Conservation (phyloP, 2,888 invertebrate species). For the Eupithecia exiguata region DNA sequence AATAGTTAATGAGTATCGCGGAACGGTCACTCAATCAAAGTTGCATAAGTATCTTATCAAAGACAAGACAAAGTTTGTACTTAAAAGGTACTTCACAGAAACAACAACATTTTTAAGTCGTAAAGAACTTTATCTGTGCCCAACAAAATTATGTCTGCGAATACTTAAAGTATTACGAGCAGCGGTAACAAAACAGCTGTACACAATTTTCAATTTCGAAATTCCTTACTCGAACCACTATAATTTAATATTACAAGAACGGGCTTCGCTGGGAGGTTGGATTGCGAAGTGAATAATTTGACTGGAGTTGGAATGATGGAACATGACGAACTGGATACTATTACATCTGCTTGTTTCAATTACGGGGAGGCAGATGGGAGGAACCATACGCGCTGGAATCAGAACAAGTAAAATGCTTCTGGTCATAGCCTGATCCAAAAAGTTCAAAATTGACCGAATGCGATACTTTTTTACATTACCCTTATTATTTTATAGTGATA, state of each 20-base stretch:
- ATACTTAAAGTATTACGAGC: conserved; percentile 38
- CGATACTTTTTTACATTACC: neutral
- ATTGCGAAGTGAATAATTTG: conserved; percentile 82
- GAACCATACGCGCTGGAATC: conserved; percentile 33
- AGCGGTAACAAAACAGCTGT: conserved; percentile 40
- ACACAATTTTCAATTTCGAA: conserved; percentile 76
- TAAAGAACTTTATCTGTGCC: conserved; percentile 36
- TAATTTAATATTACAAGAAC: conserved; percentile 80
- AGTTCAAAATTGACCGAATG: neutral
- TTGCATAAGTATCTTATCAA: neutral
- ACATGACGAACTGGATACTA: conserved; percentile 40
- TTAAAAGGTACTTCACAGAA: conserved; percentile 22
- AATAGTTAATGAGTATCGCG: neutral
- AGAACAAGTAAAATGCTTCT: neutral
- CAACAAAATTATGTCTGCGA: conserved; percentile 37
- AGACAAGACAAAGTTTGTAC: conserved; percentile 12
- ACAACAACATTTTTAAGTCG: conserved; percentile 27
- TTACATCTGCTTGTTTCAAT: conserved; percentile 31
- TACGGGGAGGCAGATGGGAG: conserved; percentile 22
- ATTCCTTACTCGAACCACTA: conserved; percentile 74
- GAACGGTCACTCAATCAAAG: neutral
- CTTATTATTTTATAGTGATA: neutral
- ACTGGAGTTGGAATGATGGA: conserved; percentile 59
- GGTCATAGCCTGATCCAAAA: neutral
- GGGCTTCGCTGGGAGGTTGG: conserved; percentile 61